Base-by-base conservation (phyloP, 2,113 vertebrate genomes). In the Lepisosteus oculatus region DNA sequence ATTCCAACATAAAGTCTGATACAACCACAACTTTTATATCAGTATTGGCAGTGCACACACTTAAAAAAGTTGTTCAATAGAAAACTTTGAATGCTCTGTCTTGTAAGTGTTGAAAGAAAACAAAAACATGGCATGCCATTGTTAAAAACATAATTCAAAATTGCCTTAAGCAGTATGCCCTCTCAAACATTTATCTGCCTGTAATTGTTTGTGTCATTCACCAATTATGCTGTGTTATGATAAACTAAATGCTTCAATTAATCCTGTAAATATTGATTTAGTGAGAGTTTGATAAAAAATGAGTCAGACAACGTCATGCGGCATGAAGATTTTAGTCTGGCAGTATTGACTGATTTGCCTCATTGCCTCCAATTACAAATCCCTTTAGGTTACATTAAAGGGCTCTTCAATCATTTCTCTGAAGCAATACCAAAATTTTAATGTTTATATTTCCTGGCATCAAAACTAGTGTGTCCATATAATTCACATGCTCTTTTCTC, bases 351-450 rank as follows among this genome's bases (percentile, higher is more conserved):
- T 84, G 84, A 87, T 90, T 77, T 67, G 70, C 75, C 81, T 84
- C 84, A 81, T 83, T 83, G 84, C 87, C 81, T 85, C 75, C 81
- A 85, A 90, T 87, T 87, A 87, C 80, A 78, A 82, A 84, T 84
- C 79, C 74, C 81, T 78, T 76, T 75, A 72, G 70, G 67, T 82
- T 84, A 75, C 74, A 82, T 89, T 84, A 85, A 75, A 76, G 78
- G 74, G 51, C 51, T 83, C 83, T 80, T 83, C 77, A 79, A 80
- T 87, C 83, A 79, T 83, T 47, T 75, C 43, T 79, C 72, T 29
- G 71, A 73, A 78, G 74, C 65, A 86, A 69, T 78, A 82, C 68
- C 71, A 12, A 62, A 69, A 79, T 61, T 55, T 43, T 70, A 66
- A 71, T 74, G 63, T 71, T 67, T 69, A 78, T 76, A 62, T 83